Conservation (phyloP, 35 echinoderm and acorn worm species). For the Holothuria glaberrima region DNA sequence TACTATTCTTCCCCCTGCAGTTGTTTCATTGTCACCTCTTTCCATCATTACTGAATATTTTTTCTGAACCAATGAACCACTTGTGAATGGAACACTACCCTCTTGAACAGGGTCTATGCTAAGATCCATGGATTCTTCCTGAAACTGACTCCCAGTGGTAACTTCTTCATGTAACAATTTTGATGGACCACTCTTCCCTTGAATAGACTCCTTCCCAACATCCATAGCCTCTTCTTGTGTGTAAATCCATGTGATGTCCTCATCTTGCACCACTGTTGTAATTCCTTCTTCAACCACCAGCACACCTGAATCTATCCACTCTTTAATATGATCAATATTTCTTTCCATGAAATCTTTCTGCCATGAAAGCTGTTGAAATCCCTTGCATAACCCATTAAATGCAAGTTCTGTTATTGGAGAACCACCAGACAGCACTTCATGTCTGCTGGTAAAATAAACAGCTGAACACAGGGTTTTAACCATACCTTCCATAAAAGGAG, state of each 20-base stretch:
- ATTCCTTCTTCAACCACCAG: constrained; percentile 17
- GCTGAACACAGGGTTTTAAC: neutral
- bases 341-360: neutral
- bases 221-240: no score
- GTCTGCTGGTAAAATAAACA: neutral
- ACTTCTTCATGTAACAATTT: no score
- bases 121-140: no score
- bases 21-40: no score
- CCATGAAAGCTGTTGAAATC: neutral
- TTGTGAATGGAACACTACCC: no score
- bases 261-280: neutral
- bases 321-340: neutral
- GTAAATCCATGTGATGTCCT: no score
- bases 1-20: no score
- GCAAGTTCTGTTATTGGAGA: neutral
- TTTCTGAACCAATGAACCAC: no score
- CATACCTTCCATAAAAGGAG: neutral
- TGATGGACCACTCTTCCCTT: no score
- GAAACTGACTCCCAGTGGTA: no score
- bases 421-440: neutral
- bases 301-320: constrained; percentile 8
- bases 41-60: no score
- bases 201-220: neutral
- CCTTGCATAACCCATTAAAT: constrained; percentile 10
- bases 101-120: no score